Evolutionary conservation across 2,888 invertebrate species (phyloP), one percentile per base, ranked within the genome.

Genomic region (Noctua comes): DNA sequence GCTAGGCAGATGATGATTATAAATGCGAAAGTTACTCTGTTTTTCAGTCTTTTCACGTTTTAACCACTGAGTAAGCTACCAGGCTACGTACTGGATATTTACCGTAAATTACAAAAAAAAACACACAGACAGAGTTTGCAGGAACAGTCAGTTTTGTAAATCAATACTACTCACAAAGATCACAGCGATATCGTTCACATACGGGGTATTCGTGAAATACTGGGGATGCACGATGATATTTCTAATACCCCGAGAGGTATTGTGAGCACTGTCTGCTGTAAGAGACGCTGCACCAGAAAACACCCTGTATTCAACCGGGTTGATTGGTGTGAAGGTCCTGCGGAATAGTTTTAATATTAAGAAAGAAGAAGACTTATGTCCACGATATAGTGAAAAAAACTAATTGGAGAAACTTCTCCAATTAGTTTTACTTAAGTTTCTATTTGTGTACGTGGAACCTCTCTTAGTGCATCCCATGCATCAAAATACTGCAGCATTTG

Each of bases 181-280:
- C 27, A 83, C 43, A 65, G 82, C 82, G 7, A 83, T 83, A 65
- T 83, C 69, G 46, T 83, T 75, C 0, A 59, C 27, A 65, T 40
- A 68, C 18, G 75, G 83, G 2, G 8, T 59, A 31, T 59, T 71
- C 0, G 57, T 1, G 36, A n/a, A 57, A 59, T 69, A 79, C 1
- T 48, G 72, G 0, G 90, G 90, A 48, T 92, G 91, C 0, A 89
- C 68, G 0, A 89, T 89, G 71, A 88, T 87, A 66, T 87, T 89
- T 5, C 86, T 79, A 7, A 92, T 84, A 8, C 1, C 31, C 51
- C 91, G 85, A 27, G 86, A n/a, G 18, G 83, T 80, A 1, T 89
- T 85, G 1, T 57, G 11, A 21, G 46, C 65, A 21, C 13, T 74
- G 40, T 91, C 90, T 1, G 73, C 79, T 5, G 85, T 73, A 24